Conservation (phyloP, 2,888 invertebrate genomes). For the Busseola fusca region DNA sequence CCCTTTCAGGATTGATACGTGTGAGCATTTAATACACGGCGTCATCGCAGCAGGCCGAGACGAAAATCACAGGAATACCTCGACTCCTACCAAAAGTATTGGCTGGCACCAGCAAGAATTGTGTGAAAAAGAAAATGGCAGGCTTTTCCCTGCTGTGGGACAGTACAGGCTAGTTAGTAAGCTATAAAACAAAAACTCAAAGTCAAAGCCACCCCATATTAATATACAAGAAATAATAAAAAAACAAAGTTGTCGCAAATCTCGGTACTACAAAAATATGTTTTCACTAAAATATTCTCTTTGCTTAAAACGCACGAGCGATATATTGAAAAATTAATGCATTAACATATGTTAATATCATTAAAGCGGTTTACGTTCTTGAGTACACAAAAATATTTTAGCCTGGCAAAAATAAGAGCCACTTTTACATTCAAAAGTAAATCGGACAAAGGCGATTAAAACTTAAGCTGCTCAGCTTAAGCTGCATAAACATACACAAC, state of each 20-base stretch:
- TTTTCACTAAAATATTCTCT: background rate
- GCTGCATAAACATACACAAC: background rate
- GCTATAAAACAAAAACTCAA: background rate
- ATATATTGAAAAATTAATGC: background rate
- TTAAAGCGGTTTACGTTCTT: too few species aligned
- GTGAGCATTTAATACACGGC: too few species aligned
- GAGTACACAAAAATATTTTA: background rate
- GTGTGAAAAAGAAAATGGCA: background rate
- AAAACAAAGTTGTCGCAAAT: background rate
- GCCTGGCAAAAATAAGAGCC: conserved; percentile 18
- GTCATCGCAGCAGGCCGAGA: background rate
- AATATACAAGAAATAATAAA: too few species aligned
- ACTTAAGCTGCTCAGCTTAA: background rate
- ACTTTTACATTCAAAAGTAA: conserved; percentile 28
- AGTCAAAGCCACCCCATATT: too few species aligned
- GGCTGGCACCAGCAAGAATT: background rate
- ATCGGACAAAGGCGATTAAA: conserved; percentile 32
- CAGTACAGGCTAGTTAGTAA: background rate
- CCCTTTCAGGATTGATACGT: too few species aligned
- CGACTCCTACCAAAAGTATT: background rate
- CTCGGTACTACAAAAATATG: background rate
- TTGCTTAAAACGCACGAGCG: background rate
- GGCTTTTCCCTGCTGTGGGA: background rate
- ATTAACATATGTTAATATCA: background rate
- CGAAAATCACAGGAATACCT: background rate